Evolutionary conservation across 2,888 invertebrate genomes (phyloP).

Genomic region (Meghimatium bilineatum): DNA sequence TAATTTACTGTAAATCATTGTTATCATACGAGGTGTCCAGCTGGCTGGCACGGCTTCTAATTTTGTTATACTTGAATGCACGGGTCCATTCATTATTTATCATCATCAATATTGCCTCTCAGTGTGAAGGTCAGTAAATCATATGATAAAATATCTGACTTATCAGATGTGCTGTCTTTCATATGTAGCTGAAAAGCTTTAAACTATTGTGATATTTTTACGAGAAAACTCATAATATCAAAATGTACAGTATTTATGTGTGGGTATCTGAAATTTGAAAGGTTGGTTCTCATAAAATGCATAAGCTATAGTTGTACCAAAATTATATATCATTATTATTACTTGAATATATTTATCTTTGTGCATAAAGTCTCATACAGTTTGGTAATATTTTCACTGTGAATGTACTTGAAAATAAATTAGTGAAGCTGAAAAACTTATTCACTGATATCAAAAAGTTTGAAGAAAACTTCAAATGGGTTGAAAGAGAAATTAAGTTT

Average conservation of each 20-base stretch:
- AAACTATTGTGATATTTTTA: constrained; percentile 13
- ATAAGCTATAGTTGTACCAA: not conserved
- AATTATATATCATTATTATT: not conserved
- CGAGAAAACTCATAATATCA: not conserved
- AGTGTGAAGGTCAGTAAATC: not conserved
- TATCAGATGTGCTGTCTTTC: not conserved
- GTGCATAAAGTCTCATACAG: no score
- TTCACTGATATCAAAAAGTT: no score
- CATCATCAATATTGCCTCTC: not conserved
- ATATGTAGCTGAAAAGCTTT: constrained; percentile 12
- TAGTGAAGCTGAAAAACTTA: no score
- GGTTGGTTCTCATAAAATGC: not conserved
- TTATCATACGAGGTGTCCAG: not conserved
- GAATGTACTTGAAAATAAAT: no score
- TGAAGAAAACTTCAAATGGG: no score
- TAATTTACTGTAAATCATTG: not conserved
- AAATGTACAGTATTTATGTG: constrained; percentile 16
- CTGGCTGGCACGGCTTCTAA: not conserved
- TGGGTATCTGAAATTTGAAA: not conserved
- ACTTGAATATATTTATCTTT: not conserved
- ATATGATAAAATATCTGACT: not conserved
- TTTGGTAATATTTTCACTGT: no score
- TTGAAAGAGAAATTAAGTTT: no score
- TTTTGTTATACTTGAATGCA: not conserved
- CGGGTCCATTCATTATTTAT: constrained; percentile 1